Evolutionary conservation across 2,797 vertebrate genomes (phyloP).

Genomic region (Tamandua tetradactyla): DNA sequence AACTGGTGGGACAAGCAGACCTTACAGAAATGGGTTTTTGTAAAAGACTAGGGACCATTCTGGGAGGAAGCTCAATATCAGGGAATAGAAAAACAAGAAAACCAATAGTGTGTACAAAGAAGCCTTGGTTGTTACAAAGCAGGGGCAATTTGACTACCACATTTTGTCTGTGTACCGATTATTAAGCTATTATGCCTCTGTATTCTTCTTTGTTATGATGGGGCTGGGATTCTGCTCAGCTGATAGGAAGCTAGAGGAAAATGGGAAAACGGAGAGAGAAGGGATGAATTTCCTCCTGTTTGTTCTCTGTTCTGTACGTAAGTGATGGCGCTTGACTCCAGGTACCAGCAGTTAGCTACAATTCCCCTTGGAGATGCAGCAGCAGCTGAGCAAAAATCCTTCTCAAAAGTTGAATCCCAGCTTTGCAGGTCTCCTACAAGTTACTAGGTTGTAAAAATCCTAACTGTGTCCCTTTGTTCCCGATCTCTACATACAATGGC

Average conservation of each 20-base stretch:
- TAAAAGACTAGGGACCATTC: neutral
- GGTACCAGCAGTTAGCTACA: neutral
- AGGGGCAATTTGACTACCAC: neutral
- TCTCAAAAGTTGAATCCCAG: neutral
- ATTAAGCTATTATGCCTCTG: neutral
- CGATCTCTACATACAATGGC: neutral
- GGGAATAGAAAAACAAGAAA: neutral
- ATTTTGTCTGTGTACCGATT: neutral
- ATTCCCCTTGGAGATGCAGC: neutral
- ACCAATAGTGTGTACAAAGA: neutral
- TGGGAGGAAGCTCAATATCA: neutral
- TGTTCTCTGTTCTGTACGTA: neutral
- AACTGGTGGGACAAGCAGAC: neutral
- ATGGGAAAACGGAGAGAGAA: neutral
- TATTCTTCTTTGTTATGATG: neutral
- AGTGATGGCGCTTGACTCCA: neutral
- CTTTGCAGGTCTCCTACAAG: neutral
- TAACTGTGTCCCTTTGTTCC: neutral
- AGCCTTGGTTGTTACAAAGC: neutral
- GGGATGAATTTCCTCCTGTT: neutral
- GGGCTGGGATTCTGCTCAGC: neutral
- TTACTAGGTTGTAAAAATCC: neutral
- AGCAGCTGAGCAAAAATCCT: neutral
- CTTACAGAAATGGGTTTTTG: neutral
- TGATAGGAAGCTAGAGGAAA: neutral